These are phyloP conservation scores for Spinibarbus caldwelli DNA, from an alignment of 2,797 vertebrate species.

Conservation along the genomic window DNA sequence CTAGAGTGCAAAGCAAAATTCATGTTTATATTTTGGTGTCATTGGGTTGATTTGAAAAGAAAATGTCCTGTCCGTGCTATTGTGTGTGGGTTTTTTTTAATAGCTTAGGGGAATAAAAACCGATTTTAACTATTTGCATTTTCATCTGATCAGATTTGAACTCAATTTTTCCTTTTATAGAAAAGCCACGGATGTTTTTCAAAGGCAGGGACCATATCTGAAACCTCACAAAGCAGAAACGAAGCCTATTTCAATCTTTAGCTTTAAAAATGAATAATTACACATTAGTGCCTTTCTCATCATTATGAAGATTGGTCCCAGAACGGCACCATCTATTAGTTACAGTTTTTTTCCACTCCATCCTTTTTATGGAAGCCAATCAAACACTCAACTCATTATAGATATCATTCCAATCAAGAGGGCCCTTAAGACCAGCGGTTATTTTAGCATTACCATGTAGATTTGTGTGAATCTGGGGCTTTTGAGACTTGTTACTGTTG, in stretches of 20 bases:
- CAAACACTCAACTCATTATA: constrained; percentile 20
- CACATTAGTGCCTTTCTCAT: neutral
- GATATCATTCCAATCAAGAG: constrained; percentile 7
- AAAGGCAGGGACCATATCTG: neutral
- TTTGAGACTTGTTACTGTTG: neutral
- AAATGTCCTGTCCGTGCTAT: neutral
- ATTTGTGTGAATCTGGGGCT: neutral
- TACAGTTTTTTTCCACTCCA: neutral
- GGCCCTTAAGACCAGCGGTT: constrained; percentile 5
- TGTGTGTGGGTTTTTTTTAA: neutral
- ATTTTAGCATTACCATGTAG: neutral
- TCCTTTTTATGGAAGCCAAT: constrained; percentile 27
- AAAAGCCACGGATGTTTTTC: neutral
- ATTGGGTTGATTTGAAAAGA: neutral
- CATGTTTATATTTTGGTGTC: neutral
- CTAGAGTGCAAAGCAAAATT: neutral
- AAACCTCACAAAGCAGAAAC: neutral
- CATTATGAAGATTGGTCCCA: constrained; percentile 15
- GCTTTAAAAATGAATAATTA: constrained; percentile 19
- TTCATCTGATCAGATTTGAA: neutral
- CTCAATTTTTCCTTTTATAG: neutral
- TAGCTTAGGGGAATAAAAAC: neutral
- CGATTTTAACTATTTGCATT: too few relatives aligned
- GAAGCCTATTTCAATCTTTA: neutral
- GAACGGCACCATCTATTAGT: neutral